Base-by-base conservation (phyloP, 2,797 vertebrate species). In the Sylvia borin region DNA sequence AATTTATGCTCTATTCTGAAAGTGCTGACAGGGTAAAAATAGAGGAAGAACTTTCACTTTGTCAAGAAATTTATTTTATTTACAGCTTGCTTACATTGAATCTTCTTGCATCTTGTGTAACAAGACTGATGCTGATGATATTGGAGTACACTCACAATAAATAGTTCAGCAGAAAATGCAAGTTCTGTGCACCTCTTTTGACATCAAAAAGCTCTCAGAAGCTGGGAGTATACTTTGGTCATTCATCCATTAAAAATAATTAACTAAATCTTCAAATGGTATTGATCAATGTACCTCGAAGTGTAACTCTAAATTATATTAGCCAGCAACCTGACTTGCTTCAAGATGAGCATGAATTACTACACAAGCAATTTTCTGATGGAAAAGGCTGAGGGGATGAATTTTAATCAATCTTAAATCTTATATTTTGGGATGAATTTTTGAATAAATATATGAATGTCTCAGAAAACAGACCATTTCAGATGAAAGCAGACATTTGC, bases 111-210 rank as follows among this genome's bases (percentile, higher is more conserved):
- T 64, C 29, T 55, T 90, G 25, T 47, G 24, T 47, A 66, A 31
- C 22, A 95, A 95, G 81, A 93, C 22, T 84, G 72, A 77, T 72
- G 32, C 32, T 90, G 47, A 65, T 95, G 48, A 64, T 90, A 38
- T 38, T 82, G 32, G 7, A 91, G 16, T 77, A 47, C 5, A 60
- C 34, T 61, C 76, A 88, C 31, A 91, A 60, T 55, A 88, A 95
- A 95, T 73, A 80, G 29, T 87, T 93, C 34, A 72, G 85, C 57
- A 79, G 72, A 66, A 96, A 93, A 94, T 85, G 29, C 54, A 91
- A 94, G 54, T 85, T 60, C 31, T 91, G 27, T 64, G 42, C 21
- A 73, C 26, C 60, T 62, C 14, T 24, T 93, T 64, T 94, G 76
- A 13, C 38, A 91, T 96, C 93, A 92, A 55, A 95, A 87, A 90